Conservation (phyloP, 2,888 invertebrate genomes). For the Pyrrhosoma nymphula region DNA sequence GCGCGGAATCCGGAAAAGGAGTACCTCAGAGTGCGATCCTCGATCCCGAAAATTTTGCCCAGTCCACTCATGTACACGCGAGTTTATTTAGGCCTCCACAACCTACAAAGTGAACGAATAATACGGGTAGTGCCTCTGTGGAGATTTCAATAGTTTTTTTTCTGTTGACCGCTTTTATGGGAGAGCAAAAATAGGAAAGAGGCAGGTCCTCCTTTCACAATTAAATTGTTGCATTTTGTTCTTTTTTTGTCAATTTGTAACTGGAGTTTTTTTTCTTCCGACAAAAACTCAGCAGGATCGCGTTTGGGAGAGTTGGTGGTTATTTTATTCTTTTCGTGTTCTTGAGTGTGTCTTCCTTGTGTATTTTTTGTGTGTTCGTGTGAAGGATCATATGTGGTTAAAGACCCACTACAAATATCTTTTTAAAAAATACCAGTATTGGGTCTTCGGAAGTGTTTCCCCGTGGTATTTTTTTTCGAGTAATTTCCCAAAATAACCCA, state of each 20-base stretch:
- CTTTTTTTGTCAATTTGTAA: not conserved
- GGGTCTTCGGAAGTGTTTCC: not conserved
- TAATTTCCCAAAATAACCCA: not conserved
- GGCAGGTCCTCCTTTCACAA: not conserved
- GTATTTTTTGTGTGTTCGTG: not conserved
- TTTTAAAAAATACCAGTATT: not conserved
- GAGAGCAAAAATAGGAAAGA: not conserved
- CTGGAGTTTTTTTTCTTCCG: not conserved
- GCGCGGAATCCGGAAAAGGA: not conserved
- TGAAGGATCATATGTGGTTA: not conserved
- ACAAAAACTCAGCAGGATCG: not conserved
- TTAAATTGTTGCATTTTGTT: not conserved
- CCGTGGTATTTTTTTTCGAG: not conserved
- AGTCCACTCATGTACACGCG: not conserved
- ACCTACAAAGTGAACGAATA: not conserved
- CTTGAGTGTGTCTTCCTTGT: not conserved
- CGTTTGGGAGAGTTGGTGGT: not conserved
- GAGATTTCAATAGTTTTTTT: not conserved
- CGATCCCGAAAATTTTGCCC: not conserved
- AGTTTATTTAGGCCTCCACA: not conserved
- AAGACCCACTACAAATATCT: not conserved
- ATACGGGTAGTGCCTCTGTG: not conserved
- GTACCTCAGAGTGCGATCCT: not conserved
- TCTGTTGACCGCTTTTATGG: not conserved
- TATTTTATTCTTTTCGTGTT: not conserved